A percentile compares a stretch with the other conserved stretches of the same genome.
phyloP scores from a whole-genome alignment of 2,888 invertebrate genomes.

The Rhagonycha fulva region DNA sequence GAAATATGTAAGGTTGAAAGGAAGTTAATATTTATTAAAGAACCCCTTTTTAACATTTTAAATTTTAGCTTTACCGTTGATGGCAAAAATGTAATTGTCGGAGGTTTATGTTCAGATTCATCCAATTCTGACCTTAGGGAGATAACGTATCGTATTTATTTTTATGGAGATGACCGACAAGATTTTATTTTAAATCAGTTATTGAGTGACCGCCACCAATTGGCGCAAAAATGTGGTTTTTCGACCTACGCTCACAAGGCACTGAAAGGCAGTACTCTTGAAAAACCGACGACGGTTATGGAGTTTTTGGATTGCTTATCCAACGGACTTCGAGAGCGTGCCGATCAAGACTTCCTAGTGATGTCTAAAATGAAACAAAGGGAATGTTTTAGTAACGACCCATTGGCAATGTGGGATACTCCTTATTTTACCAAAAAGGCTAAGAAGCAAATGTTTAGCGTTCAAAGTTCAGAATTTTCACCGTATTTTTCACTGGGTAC shows the following conservation, averaged over 20 bases:
- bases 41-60: constrained; percentile 42
- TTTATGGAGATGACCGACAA: constrained; percentile 78
- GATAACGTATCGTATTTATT: constrained; percentile 84
- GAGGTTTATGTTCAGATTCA: constrained; percentile 84
- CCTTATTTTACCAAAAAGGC: constrained; percentile 81
- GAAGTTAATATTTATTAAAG: no score
- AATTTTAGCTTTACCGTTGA: constrained; percentile 63
- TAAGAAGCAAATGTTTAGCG: constrained; percentile 71
- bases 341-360: constrained; percentile 72
- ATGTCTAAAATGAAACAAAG: constrained; percentile 77
- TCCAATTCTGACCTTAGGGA: constrained; percentile 79
- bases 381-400: constrained; percentile 37
- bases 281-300: constrained; percentile 76
- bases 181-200: constrained; percentile 74
- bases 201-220: constrained; percentile 72
- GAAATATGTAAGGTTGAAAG: constrained; percentile 69
- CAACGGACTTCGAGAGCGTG: constrained; percentile 69
- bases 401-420: constrained; percentile 80
- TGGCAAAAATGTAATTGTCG: constrained; percentile 75
- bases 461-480: constrained; percentile 73
- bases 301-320: constrained; percentile 81
- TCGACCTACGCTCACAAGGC: constrained; percentile 87
- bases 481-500: constrained; percentile 90
- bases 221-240: constrained; percentile 90
- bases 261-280: constrained; percentile 84